These are phyloP conservation scores for Antheraea assamensis DNA, from an alignment of 2,888 invertebrate genomes.

Conservation along the genomic window DNA sequence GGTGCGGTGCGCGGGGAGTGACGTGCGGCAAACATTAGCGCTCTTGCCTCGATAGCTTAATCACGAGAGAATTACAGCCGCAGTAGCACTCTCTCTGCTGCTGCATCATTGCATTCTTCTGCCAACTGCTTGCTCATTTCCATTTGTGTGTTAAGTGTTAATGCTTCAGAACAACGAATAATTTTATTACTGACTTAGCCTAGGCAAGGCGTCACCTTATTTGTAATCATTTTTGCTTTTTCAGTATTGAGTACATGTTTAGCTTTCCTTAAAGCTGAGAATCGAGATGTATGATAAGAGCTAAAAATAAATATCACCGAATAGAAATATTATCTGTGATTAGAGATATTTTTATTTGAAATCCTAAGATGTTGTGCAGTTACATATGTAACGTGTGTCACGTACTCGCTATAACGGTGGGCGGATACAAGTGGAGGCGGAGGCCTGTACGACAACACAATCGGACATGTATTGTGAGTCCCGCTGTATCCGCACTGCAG, in stretches of 20 bases:
- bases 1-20: constrained; percentile 24
- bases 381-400: too few relatives aligned
- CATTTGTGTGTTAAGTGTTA: neutral
- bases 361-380: too few relatives aligned
- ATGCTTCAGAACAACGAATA: neutral
- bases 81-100: constrained; percentile 39
- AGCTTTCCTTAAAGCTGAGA: neutral
- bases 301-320: too few relatives aligned
- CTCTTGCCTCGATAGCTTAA: constrained; percentile 54
- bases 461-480: neutral
- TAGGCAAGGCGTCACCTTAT: too few relatives aligned
- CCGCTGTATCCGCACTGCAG: neutral
- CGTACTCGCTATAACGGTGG: neutral
- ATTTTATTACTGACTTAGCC: neutral
- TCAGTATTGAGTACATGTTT: too few relatives aligned
- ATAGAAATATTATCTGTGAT: neutral
- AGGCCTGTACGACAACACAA: neutral
- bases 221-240: too few relatives aligned
- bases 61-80: constrained; percentile 57
- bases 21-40: constrained; percentile 60
- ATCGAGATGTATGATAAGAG: too few relatives aligned
- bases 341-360: too few relatives aligned
- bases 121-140: neutral
- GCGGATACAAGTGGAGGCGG: neutral
- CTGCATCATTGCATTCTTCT: constrained; percentile 6